Conservation (phyloP, 2,113 vertebrate species). For the Phylloscopus trochiloides region DNA sequence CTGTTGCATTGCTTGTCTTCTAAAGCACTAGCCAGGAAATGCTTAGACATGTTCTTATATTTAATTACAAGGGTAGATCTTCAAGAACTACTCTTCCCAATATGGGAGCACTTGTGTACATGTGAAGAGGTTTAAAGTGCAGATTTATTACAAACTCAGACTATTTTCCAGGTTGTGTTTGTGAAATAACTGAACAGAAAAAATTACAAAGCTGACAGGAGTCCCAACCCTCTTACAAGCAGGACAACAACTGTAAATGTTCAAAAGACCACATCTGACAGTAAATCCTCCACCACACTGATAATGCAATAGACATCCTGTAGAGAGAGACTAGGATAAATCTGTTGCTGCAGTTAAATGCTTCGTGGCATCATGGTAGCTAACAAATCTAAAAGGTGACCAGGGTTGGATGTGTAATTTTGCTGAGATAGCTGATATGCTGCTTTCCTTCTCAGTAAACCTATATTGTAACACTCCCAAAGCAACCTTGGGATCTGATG, state of each 20-base stretch:
- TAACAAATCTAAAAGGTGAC: not conserved
- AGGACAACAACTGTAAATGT: not conserved
- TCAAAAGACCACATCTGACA: not conserved
- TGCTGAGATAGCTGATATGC: not conserved
- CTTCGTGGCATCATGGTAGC: accelerated
- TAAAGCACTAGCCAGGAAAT: not conserved
- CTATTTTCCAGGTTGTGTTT: slow-evolving; percentile 1
- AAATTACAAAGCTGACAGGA: not conserved
- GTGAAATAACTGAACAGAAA: slow-evolving; percentile 19
- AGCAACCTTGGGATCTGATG: not conserved
- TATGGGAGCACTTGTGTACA: accelerated
- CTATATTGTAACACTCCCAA: not conserved
- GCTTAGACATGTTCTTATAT: not conserved
- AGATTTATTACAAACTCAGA: not conserved
- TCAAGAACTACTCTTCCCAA: not conserved
- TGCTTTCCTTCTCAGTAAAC: not conserved
- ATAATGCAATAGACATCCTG: not conserved
- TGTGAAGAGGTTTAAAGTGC: not conserved
- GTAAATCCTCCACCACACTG: not conserved
- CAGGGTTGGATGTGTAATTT: not conserved
- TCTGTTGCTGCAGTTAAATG: not conserved
- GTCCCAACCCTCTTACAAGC: not conserved
- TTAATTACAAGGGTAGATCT: not conserved
- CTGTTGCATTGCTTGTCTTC: not conserved
- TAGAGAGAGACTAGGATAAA: not conserved